Evolutionary conservation across 2,888 invertebrate species (phyloP).

Genomic region (Aphidius colemani): DNA sequence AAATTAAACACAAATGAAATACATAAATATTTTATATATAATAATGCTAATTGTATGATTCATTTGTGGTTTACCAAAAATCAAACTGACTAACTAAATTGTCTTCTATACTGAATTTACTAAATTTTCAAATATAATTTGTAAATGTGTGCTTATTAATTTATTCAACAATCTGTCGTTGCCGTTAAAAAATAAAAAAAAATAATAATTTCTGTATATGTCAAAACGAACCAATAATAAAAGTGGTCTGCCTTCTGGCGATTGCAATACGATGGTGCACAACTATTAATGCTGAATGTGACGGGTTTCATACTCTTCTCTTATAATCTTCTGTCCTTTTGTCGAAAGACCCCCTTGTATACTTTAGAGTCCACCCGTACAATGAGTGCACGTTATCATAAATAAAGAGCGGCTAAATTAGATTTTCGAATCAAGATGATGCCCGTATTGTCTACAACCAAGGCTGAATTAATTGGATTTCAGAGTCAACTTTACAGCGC

Average conservation of each 20-base stretch:
- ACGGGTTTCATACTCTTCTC: constrained; percentile 33
- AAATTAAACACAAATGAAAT: too few relatives aligned
- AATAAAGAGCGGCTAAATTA: constrained; percentile 57
- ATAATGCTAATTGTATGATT: too few relatives aligned
- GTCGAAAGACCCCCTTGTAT: constrained; percentile 41
- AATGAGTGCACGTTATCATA: constrained; percentile 55
- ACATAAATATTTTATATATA: too few relatives aligned
- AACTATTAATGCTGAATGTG: constrained; percentile 42
- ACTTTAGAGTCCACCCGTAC: constrained; percentile 34
- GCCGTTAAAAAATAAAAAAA: too few relatives aligned
- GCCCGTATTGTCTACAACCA: constrained; percentile 53
- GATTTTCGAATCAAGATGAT: constrained; percentile 56
- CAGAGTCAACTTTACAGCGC: constrained; percentile 49
- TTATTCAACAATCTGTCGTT: too few relatives aligned
- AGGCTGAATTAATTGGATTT: constrained; percentile 56
- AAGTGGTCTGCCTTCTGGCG: neutral
- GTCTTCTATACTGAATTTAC: too few relatives aligned
- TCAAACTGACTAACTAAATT: too few relatives aligned
- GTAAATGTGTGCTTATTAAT: too few relatives aligned
- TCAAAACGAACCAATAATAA: neutral
- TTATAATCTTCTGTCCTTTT: constrained; percentile 38
- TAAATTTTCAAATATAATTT: too few relatives aligned
- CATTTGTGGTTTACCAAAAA: too few relatives aligned
- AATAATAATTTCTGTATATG: too few relatives aligned
- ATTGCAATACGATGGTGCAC: neutral